Conservation (phyloP, 2,113 vertebrate species). For the Mormyrus lacerda region DNA sequence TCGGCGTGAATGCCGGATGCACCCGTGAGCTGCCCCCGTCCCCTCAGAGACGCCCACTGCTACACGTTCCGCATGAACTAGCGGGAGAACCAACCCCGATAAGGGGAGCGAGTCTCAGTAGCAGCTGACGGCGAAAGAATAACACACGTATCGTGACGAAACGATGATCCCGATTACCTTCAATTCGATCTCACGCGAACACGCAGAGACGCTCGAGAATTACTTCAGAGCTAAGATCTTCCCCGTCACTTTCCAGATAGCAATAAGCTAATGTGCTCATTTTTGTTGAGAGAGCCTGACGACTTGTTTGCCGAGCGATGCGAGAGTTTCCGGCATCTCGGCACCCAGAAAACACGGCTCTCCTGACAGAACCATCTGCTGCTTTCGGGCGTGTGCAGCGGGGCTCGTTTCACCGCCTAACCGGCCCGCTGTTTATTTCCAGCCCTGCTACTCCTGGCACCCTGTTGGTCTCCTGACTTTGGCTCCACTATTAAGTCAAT, state of each 20-base stretch:
- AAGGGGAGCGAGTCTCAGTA: not conserved
- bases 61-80: not conserved
- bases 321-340: not conserved
- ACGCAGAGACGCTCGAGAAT: not conserved
- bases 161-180: not conserved
- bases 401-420: not conserved
- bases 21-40: not conserved
- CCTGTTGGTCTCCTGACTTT: not conserved
- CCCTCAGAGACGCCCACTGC: not conserved
- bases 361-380: not conserved
- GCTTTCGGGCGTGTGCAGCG: not conserved
- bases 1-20: not conserved
- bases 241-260: not conserved
- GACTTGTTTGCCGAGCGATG: not conserved
- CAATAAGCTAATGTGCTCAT: not conserved
- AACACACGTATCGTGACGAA: not conserved
- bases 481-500: conserved; percentile 1
- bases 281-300: not conserved
- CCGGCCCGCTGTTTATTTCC: not conserved
- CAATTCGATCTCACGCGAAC: not conserved
- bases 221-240: not conserved
- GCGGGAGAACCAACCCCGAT: not conserved
- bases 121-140: not conserved
- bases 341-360: not conserved
- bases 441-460: conserved; percentile 6